These are phyloP conservation scores for Thamnophis elegans DNA, from an alignment of 2,797 vertebrate genomes.

Conservation along the genomic window DNA sequence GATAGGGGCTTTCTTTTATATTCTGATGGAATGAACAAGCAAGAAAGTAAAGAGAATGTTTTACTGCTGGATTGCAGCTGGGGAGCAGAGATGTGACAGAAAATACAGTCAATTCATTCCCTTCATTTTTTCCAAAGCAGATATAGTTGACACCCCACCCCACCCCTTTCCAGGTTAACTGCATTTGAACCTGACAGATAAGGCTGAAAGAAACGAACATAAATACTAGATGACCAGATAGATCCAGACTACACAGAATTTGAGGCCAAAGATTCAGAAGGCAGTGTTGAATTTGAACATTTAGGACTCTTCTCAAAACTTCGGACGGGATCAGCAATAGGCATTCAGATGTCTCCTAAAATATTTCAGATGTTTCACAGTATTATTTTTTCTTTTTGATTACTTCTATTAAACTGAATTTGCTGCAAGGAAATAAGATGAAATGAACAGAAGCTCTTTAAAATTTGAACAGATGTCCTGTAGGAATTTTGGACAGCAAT, in stretches of 20 bases:
- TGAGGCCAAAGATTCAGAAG: conserved; percentile 9
- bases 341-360: conserved; percentile 19
- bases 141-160: conserved; percentile 32
- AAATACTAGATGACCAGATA: conserved; percentile 36
- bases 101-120: conserved; percentile 13
- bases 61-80: conserved; percentile 20
- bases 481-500: neutral
- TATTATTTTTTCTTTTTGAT: neutral
- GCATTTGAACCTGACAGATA: conserved; percentile 45
- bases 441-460: neutral
- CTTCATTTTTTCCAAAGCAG: conserved; percentile 42
- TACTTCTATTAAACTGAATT: neutral
- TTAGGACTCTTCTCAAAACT: conserved; percentile 14
- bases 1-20: neutral
- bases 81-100: conserved; percentile 30
- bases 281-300: neutral
- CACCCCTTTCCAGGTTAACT: conserved; percentile 31
- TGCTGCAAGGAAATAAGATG: neutral
- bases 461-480: neutral
- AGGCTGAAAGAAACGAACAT: conserved; percentile 34
- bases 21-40: neutral
- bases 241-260: conserved; percentile 28
- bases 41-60: conserved; percentile 12
- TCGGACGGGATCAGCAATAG: conserved; percentile 11
- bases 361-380: neutral